Conservation (phyloP, 2,113 vertebrate species). For the Trichomycterus rosablanca region DNA sequence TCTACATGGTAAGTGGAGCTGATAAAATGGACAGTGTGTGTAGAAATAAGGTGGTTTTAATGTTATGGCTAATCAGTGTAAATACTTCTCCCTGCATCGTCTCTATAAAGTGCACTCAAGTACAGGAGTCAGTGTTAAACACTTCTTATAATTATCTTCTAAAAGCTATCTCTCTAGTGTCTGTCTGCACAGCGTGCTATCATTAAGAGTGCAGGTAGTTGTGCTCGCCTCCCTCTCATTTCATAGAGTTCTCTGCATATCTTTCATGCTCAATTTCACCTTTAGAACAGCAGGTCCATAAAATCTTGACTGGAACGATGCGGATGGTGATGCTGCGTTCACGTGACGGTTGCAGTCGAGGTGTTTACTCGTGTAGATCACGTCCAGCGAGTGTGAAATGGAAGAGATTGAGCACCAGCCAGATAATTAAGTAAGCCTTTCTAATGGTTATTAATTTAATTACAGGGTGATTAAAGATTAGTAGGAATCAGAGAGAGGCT, state of each 20-base stretch:
- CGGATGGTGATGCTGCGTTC: conserved; percentile 4
- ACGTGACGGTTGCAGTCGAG: not conserved
- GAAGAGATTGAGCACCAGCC: conserved; percentile 30
- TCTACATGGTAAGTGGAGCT: no score
- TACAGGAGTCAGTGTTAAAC: conserved; percentile 2
- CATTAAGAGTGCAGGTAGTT: conserved; percentile 9
- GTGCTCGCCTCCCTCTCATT: not conserved
- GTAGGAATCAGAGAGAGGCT: conserved; percentile 17
- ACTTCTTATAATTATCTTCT: conserved; percentile 22
- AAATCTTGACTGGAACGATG: not conserved
- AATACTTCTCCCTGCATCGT: not conserved
- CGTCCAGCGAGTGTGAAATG: conserved; percentile 17
- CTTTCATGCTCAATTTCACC: conserved; percentile 24
- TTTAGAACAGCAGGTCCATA: conserved; percentile 9
- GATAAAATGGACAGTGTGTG: no score
- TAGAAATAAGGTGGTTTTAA: no score
- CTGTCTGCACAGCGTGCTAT: conserved; percentile 1
- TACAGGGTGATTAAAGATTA: conserved; percentile 42
- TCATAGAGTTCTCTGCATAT: conserved; percentile 17
- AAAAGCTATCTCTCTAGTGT: conserved; percentile 4
- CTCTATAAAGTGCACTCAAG: not conserved
- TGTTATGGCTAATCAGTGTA: no score
- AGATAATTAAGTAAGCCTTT: conserved; percentile 36
- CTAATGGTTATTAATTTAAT: conserved; percentile 45
- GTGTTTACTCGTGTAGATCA: conserved; percentile 4